Evolutionary conservation across 2,797 vertebrate genomes (phyloP), one percentile per base, ranked within the genome.

Genomic region (Chanos chanos): DNA sequence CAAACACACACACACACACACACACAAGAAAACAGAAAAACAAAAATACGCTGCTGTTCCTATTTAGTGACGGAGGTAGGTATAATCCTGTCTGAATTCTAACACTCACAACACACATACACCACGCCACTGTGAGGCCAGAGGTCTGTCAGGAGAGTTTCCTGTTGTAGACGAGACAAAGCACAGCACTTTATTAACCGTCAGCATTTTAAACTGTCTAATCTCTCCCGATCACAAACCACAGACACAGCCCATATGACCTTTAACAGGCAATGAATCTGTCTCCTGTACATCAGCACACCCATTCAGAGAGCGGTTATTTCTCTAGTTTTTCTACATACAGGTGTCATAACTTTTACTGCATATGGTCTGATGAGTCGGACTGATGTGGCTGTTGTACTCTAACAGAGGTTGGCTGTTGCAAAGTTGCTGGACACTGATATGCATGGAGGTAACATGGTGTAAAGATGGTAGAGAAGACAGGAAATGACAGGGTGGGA

Each of bases 401-500:
- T n/a, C n/a, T n/a, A n/a, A n/a, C n/a, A n/a, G n/a, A n/a, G n/a
- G n/a, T n/a, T n/a, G n/a, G 45, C 30, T 37, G 39, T 41, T 67
- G 43, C 9, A 19, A 28, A 13, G 6, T 3, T 48, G 25, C 48
- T 13, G 48, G 36, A 48, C 13, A 48, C 49, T 7, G 19, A 22
- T 39, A 39, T 15, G 47, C 30, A 25, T 57, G 41, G 36, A 24
- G 47, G 24, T 18, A 0, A 7, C 39, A 64, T 2, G 65, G 65
- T 7, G 36, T 3, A 10, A 34, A 28, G 7, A 43, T 8, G 21
- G 16, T 24, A 36, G 31, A 68, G 16, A 52, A 41, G 77, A 71
- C 39, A 78, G 82, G 82, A 87, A 83, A 78, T 75, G 75, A 84
- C 81, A 82, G 68, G 18, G 67, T 50, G 52, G 48, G 69, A 69